Conservation (phyloP, 2,888 invertebrate genomes). For the Drosophila pseudotakahashii region DNA sequence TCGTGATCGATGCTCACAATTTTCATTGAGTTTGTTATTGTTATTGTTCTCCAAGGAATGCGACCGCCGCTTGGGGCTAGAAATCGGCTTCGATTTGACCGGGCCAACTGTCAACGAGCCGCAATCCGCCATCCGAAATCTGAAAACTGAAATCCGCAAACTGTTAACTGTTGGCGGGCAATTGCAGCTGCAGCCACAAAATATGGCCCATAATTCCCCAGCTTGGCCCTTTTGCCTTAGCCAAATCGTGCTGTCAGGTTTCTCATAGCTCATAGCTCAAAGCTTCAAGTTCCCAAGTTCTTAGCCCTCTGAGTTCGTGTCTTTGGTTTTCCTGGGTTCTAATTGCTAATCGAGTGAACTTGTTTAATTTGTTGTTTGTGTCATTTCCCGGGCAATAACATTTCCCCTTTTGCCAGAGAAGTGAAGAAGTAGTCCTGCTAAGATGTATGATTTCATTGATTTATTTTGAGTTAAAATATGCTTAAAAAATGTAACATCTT, state of each 20-base stretch:
- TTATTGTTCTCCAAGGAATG: conserved; percentile 64
- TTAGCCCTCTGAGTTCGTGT: conserved; percentile 10
- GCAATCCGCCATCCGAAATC: conserved; percentile 19
- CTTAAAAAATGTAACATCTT: too few species aligned
- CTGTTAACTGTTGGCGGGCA: conserved; percentile 27
- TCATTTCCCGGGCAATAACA: background rate
- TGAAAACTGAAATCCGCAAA: conserved; percentile 11
- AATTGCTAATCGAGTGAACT: conserved; percentile 22
- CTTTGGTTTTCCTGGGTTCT: conserved; percentile 16
- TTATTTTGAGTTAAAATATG: too few species aligned
- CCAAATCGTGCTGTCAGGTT: conserved; percentile 45
- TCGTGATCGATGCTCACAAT: conserved; percentile 70
- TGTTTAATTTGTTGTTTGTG: background rate
- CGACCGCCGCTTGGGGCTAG: conserved; percentile 73
- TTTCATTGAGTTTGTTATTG: conserved; percentile 41
- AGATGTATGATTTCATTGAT: background rate
- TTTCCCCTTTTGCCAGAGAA: background rate
- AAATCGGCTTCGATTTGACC: conserved; percentile 61
- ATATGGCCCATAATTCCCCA: conserved; percentile 27
- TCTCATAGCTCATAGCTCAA: conserved; percentile 17
- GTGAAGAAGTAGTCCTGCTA: background rate
- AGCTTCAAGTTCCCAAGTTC: conserved; percentile 28
- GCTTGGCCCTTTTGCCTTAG: conserved; percentile 42
- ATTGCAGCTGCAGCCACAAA: conserved; percentile 59
- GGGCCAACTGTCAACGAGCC: conserved; percentile 69